A percentile compares a stretch with the other conserved stretches of the same genome.
These are phyloP conservation scores for Lissonota sp. DNA, from an alignment of 2,888 invertebrate species.

Conservation along the genomic window DNA sequence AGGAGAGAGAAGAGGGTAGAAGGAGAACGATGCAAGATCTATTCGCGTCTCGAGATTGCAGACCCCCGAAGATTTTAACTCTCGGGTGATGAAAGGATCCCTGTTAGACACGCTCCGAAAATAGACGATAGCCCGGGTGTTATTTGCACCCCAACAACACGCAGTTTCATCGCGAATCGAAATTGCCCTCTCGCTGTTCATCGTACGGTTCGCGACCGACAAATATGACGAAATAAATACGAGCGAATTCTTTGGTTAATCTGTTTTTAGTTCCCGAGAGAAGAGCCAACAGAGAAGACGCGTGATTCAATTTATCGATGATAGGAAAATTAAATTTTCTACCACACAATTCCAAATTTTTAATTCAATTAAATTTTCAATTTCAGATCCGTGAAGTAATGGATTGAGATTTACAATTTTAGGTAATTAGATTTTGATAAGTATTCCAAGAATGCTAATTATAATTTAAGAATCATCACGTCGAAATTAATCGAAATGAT, in stretches of 20 bases:
- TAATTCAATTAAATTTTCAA: conserved; percentile 7
- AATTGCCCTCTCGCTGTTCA: conserved; percentile 22
- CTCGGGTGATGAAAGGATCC: conserved; percentile 59
- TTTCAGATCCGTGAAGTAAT: no score
- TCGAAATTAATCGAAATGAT: no score
- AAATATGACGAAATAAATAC: conserved; percentile 17
- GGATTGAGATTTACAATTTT: no score
- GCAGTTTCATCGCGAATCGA: conserved; percentile 50
- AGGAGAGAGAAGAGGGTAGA: conserved; percentile 8
- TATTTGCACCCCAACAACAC: conserved; percentile 32
- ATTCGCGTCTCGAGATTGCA: conserved; percentile 58
- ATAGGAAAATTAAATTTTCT: background rate
- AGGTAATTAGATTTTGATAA: no score
- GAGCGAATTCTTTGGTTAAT: background rate
- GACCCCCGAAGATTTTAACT: conserved; percentile 58
- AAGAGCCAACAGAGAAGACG: background rate
- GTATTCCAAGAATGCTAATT: no score
- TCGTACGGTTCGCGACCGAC: background rate
- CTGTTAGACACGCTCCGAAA: conserved; percentile 57
- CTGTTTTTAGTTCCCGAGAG: conserved; percentile 15
- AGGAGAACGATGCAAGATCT: conserved; percentile 38
- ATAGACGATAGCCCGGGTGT: conserved; percentile 40
- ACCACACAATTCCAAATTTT: background rate
- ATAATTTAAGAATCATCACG: no score
- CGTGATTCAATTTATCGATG: background rate